Evolutionary conservation across 2,888 invertebrate genomes (phyloP), one percentile per base, ranked within the genome.

Genomic region (Nomada ruficornis): DNA sequence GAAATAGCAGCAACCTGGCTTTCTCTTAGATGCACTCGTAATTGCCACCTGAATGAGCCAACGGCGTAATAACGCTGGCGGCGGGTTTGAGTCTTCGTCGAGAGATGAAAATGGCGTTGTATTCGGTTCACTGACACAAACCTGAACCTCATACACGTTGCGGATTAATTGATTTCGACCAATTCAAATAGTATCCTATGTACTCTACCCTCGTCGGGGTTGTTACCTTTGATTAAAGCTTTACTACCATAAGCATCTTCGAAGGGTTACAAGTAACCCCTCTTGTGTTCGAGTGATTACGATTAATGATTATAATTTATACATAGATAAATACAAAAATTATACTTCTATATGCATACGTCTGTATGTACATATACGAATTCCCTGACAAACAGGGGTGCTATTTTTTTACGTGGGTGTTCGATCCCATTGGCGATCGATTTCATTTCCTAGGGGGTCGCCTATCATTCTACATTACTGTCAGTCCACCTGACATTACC

Each of bases 201-300:
- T 23, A 63, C 72, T 64, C 18, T 36, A 81, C 65, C 74, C 62
- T 52, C 47, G 4, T 20, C 54, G 15, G 60, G 67, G 18, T 18
- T 18, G 62, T 68, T 70, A 74, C 59, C 62, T 74, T 80, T 47
- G 10, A 71, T 80, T 82, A 84, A 74, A 84, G 73, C 84, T 72
- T 52, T 55, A 52, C 69, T 86, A 78, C 83, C 80, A 79, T 77
- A 80, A 87, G 85, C 74, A 84, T 77, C 29, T 20, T 68, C 57
- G 10, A 68, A 36, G n/a, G 55, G 47, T 5, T 11, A 2, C 5
- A 0, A 9, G 2, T 15, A 42, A 36, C 59, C 20, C 44, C 13
- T 47, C 42, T 5, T 9, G 13, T 54, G 4, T 44, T 67, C 59
- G 54, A 3, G 13, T 29, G 36, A 47, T 70, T 78, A 73, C 23